phyloP scores from a whole-genome alignment of 2,797 vertebrate species.

The Manis crassicaudata region DNA sequence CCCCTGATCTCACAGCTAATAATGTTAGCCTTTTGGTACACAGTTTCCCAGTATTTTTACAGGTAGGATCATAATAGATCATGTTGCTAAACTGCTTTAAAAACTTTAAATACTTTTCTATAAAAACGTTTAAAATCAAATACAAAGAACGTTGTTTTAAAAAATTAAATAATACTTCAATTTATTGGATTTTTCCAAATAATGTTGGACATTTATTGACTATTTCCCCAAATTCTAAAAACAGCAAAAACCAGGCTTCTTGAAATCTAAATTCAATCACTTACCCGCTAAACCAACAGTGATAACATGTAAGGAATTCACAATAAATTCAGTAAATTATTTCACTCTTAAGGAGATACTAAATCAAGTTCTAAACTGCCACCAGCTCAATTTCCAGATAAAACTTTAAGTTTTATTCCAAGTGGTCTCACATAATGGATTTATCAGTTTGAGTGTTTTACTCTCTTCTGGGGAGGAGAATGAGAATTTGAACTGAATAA shows the following conservation, averaged over 20 bases:
- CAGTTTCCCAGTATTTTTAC: background rate
- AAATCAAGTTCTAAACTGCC: background rate
- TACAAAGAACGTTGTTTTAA: background rate
- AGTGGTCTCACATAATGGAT: background rate
- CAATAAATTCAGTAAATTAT: background rate
- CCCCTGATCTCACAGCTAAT: background rate
- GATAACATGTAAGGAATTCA: background rate
- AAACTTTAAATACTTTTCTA: background rate
- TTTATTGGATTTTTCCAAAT: no score
- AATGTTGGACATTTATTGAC: background rate
- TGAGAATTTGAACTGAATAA: background rate
- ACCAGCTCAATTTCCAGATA: background rate
- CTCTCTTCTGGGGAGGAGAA: background rate
- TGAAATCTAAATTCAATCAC: constrained; percentile 25
- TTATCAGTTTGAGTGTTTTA: background rate
- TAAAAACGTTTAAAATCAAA: background rate
- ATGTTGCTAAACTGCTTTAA: background rate
- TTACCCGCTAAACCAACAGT: background rate
- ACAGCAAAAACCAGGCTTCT: background rate
- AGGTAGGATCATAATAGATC: background rate
- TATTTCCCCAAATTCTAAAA: constrained; percentile 18
- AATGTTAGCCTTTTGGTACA: background rate
- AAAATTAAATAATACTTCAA: constrained; percentile 16
- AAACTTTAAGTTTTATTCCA: background rate
- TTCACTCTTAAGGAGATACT: background rate